Evolutionary conservation across 2,113 vertebrate genomes (phyloP).

Genomic region (Toxotes chatareus): DNA sequence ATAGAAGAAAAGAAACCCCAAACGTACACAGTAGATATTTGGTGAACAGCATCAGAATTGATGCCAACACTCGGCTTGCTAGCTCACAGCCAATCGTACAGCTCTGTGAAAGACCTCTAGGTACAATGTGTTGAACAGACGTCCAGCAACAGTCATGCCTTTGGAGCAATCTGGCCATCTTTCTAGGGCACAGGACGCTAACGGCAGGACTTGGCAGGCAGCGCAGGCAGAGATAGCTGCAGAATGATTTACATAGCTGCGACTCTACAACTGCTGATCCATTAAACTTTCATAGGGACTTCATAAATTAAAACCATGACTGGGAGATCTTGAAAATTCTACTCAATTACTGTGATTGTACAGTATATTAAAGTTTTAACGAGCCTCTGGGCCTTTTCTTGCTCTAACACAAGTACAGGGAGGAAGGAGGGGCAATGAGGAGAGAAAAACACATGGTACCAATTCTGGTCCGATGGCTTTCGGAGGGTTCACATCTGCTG

Average conservation of each 20-base stretch:
- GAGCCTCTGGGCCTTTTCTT: constrained; percentile 70
- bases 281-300: constrained; percentile 84
- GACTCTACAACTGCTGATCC: constrained; percentile 76
- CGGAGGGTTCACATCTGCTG: constrained; percentile 71
- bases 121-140: constrained; percentile 76
- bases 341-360: constrained; percentile 85
- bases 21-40: constrained; percentile 59
- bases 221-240: constrained; percentile 58
- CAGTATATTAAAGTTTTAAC: constrained; percentile 84
- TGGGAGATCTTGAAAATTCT: constrained; percentile 78
- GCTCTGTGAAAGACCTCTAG: constrained; percentile 70
- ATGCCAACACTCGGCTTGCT: constrained; percentile 34
- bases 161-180: constrained; percentile 81
- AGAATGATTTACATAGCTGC: constrained; percentile 79
- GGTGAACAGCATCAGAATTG: constrained; percentile 38
- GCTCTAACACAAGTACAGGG: constrained; percentile 56
- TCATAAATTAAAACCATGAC: constrained; percentile 84
- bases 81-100: constrained; percentile 37
- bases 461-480: constrained; percentile 71
- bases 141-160: constrained; percentile 71
- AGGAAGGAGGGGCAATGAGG: constrained; percentile 26
- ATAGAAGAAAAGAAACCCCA: constrained; percentile 47
- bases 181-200: constrained; percentile 78
- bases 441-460: constrained; percentile 72
- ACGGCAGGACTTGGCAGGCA: constrained; percentile 78